Evolutionary conservation across 1,140 invertebrate species (phyloP), one percentile per base, ranked within the genome.

Genomic region (Aphelenchoides fujianensis): DNA sequence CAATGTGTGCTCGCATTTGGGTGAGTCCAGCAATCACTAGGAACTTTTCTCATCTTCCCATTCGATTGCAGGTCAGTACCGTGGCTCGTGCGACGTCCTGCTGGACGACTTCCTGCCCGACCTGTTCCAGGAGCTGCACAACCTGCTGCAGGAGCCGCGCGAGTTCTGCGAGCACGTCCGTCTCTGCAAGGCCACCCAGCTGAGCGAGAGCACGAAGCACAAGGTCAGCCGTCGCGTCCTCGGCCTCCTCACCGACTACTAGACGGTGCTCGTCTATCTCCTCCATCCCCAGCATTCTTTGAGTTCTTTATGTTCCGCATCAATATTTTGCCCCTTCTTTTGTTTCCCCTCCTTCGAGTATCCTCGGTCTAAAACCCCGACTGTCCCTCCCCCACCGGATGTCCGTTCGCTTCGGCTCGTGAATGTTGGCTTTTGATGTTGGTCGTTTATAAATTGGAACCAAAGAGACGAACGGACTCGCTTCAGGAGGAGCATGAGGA

Each of bases 41-140:
- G n/a, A n/a, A n/a, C n/a, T n/a, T n/a, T n/a, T n/a, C n/a, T n/a
- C n/a, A n/a, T n/a, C n/a, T n/a, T n/a, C n/a, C n/a, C n/a, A n/a
- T n/a, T n/a, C n/a, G n/a, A n/a, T n/a, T n/a, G n/a, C n/a, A n/a
- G n/a, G n/a, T n/a, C n/a, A n/a, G n/a, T n/a, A n/a, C n/a, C n/a
- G n/a, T n/a, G n/a, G n/a, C n/a, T n/a, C n/a, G n/a, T n/a, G 80
- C 63, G 79, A 83, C 57, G 53, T 82, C 34, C 31, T 83, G 12
- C 52, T 83, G 27, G 80, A 82, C 36, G 72, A 83, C 34, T 79
- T 78, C 35, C 68, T 82, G 12, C 80, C 80, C 34, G 79, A 82
- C 61, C 68, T 82, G 61, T 82, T 81, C 74, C 64, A 82, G 55
- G 74, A 83, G 61, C 64, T 82, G 19, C 66, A 82, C 28, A 71